A percentile compares a stretch with the other conserved stretches of the same genome.
Evolutionary conservation across 2,113 vertebrate species (phyloP).

Genomic region (Grammomys dolichurus): DNA sequence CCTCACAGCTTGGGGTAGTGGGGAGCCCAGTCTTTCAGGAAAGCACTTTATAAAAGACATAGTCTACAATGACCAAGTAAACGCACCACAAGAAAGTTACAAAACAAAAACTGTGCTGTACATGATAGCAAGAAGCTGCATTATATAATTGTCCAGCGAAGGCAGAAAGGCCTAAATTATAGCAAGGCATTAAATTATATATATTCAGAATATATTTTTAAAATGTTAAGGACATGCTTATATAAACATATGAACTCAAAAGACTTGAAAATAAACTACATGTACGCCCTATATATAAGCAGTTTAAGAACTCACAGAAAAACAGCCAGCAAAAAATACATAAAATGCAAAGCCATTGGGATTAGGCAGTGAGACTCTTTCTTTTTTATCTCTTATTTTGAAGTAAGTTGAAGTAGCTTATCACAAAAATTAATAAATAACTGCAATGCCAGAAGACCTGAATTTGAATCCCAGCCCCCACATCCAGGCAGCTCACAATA

Average conservation of each 20-base stretch:
- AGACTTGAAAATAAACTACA: not conserved
- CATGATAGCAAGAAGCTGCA: not conserved
- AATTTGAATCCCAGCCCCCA: not conserved
- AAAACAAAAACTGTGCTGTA: not conserved
- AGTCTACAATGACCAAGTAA: not conserved
- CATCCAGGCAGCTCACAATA: not conserved
- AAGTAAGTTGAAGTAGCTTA: not conserved
- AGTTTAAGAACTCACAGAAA: not conserved
- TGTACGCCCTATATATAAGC: not conserved
- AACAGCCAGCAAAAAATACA: not conserved
- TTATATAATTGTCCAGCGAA: not conserved
- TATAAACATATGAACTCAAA: not conserved
- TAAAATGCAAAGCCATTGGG: not conserved
- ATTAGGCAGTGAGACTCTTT: not conserved
- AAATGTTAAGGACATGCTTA: slow-evolving; percentile 20
- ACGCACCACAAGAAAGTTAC: not conserved
- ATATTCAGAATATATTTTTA: not conserved
- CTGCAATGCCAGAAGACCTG: no score
- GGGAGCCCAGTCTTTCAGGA: not conserved
- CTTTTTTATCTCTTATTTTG: not conserved
- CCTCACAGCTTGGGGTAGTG: not conserved
- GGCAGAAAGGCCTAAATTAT: not conserved
- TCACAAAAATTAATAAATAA: not conserved
- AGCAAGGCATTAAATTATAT: not conserved
- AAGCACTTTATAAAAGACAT: not conserved